Evolutionary conservation across 2,888 invertebrate genomes (phyloP).

Genomic region (Ephialtes manifestator): DNA sequence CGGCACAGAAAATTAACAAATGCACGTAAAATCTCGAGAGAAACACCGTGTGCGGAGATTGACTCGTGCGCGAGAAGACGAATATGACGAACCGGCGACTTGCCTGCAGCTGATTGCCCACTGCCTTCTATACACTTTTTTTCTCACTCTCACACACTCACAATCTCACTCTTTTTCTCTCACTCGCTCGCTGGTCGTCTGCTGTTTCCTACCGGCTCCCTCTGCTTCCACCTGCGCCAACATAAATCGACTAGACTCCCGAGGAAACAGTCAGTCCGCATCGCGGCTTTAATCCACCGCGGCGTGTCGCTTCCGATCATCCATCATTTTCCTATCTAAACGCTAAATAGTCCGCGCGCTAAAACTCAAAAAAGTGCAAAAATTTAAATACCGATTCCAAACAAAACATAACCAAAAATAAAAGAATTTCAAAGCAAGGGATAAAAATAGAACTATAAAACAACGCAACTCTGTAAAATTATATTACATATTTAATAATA

Average conservation of each 20-base stretch:
- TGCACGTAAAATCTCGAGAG: neutral
- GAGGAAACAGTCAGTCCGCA: conserved; percentile 76
- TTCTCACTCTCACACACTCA: too few relatives aligned
- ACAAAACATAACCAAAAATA: too few relatives aligned
- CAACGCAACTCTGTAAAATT: too few relatives aligned
- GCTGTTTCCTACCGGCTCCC: too few relatives aligned
- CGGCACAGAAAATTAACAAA: neutral
- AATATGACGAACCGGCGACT: neutral
- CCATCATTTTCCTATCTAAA: neutral
- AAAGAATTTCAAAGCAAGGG: too few relatives aligned
- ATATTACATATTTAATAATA: too few relatives aligned
- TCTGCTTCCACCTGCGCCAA: conserved; percentile 62
- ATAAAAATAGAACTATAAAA: too few relatives aligned
- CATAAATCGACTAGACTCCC: conserved; percentile 69
- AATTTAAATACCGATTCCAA: neutral
- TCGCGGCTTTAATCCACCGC: conserved; percentile 74
- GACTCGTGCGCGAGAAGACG: neutral
- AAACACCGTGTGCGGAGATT: neutral
- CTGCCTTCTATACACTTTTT: too few relatives aligned
- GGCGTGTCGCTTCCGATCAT: conserved; percentile 49
- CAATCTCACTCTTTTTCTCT: neutral
- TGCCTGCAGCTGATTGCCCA: neutral
- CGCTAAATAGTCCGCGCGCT: neutral
- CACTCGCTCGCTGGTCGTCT: conserved; percentile 21
- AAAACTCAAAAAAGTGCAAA: neutral